Conservation (phyloP, 1,140 invertebrate genomes). For the Musca vetustissima region DNA sequence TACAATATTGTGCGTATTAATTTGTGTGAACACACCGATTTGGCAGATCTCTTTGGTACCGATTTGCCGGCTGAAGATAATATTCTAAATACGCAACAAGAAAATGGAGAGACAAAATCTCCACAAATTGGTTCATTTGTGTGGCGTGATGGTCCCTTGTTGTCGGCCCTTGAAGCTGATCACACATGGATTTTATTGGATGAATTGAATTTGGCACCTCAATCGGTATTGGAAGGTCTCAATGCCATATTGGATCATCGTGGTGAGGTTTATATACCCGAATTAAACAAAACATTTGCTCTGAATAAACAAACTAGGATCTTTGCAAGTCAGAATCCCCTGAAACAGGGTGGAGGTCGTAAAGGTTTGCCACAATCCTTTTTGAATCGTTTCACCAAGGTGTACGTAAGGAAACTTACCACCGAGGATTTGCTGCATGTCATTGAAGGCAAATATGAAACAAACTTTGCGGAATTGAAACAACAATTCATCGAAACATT, state of each 20-base stretch:
- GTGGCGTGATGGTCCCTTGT: constrained; percentile 94
- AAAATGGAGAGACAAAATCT: background rate
- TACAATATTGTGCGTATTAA: constrained; percentile 90
- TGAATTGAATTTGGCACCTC: constrained; percentile 97
- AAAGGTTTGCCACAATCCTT: constrained; percentile 96
- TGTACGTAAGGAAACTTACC: constrained; percentile 82
- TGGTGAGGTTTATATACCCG: constrained; percentile 94
- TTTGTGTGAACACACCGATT: constrained; percentile 97
- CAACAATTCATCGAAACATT: constrained; percentile 1
- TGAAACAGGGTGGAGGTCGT: constrained; percentile 92
- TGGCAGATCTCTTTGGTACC: constrained; percentile 96
- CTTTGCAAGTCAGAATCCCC: constrained; percentile 98
- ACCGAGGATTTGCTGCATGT: constrained; percentile 70
- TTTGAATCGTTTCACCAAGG: constrained; percentile 96
- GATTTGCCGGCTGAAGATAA: constrained; percentile 92
- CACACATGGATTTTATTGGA: constrained; percentile 95
- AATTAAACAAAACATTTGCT: constrained; percentile 85
- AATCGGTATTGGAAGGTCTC: constrained; percentile 96
- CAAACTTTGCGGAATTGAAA: constrained; percentile 37
- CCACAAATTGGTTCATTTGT: constrained; percentile 81
- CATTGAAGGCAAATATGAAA: constrained; percentile 43
- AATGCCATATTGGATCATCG: constrained; percentile 99
- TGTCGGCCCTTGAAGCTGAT: constrained; percentile 88
- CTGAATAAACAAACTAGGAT: constrained; percentile 79
- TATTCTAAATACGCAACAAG: constrained; percentile 28